These are phyloP conservation scores for Xerus inauris DNA, from an alignment of 2,113 vertebrate species.

Conservation along the genomic window DNA sequence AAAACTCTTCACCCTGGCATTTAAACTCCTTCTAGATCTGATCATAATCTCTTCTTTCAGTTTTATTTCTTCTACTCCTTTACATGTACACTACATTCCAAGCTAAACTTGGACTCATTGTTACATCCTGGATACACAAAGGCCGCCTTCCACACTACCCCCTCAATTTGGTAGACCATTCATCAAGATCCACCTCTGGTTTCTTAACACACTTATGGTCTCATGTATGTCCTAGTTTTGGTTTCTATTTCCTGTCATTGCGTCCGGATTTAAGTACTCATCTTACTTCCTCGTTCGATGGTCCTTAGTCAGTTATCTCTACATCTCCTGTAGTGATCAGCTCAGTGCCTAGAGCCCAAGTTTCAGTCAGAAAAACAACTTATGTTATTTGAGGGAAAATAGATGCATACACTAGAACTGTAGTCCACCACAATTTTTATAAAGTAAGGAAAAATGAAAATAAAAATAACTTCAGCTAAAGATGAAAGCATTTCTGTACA, in stretches of 20 bases:
- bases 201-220: fast-evolving
- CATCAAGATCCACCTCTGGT: not conserved
- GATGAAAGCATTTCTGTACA: not conserved
- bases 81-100: not conserved
- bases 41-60: not conserved
- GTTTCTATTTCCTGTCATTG: not conserved
- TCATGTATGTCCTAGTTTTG: not conserved
- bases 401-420: not conserved
- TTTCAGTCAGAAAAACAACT: conserved; percentile 14
- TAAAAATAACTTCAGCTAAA: not conserved
- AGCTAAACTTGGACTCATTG: not conserved
- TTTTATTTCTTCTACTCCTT: not conserved
- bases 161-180: not conserved
- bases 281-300: not conserved
- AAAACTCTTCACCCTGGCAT: not conserved
- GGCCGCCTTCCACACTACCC: not conserved
- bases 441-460: not conserved
- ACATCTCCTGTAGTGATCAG: not conserved
- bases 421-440: not conserved
- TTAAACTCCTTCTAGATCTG: not conserved
- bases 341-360: not conserved
- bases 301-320: not conserved
- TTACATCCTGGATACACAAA: not conserved
- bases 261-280: not conserved
- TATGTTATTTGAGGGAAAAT: not conserved